Conservation (phyloP, 2,888 invertebrate genomes). For the Merodon equestris region DNA sequence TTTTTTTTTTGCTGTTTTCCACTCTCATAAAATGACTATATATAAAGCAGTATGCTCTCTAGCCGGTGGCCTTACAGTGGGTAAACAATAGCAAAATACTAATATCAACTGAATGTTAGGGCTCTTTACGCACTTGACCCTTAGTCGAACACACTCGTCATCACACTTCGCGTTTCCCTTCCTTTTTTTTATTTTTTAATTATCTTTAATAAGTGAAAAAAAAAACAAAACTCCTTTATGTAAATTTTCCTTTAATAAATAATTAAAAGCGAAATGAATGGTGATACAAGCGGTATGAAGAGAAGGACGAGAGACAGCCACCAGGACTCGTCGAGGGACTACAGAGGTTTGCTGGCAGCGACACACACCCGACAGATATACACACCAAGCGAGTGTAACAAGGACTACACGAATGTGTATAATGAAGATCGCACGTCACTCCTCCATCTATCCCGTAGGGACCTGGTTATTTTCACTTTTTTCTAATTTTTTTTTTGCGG, state of each 20-base stretch:
- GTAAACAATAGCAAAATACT: slow-evolving; percentile 43
- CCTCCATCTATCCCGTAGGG: slow-evolving; percentile 19
- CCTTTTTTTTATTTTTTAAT: slow-evolving; percentile 20
- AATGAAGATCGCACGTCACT: slow-evolving; percentile 11
- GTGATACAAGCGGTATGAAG: not conserved
- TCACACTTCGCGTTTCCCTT: slow-evolving; percentile 48
- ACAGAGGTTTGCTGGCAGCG: slow-evolving; percentile 10
- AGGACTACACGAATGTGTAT: not conserved
- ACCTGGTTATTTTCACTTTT: slow-evolving; percentile 38
- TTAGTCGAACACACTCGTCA: slow-evolving; percentile 37
- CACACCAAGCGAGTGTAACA: too few species aligned
- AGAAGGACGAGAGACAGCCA: slow-evolving; percentile 27
- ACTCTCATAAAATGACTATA: too few species aligned
- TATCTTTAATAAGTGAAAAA: too few species aligned
- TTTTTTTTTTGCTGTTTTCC: too few species aligned
- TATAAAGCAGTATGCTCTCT: too few species aligned
- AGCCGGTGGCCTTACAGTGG: too few species aligned
- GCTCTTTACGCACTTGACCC: slow-evolving; percentile 52
- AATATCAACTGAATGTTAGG: too few species aligned
- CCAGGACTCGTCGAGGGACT: slow-evolving; percentile 56
- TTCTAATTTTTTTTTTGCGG: slow-evolving; percentile 13
- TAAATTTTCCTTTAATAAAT: slow-evolving; percentile 40
- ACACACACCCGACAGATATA: slow-evolving; percentile 17
- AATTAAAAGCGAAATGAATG: slow-evolving; percentile 22
- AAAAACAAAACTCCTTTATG: slow-evolving; percentile 21